Percentiles rank a stretch among this genome's conserved stretches.
These are phyloP conservation scores for Amblyopsis rosae DNA, from an alignment of 2,113 vertebrate species.

Conservation along the genomic window DNA sequence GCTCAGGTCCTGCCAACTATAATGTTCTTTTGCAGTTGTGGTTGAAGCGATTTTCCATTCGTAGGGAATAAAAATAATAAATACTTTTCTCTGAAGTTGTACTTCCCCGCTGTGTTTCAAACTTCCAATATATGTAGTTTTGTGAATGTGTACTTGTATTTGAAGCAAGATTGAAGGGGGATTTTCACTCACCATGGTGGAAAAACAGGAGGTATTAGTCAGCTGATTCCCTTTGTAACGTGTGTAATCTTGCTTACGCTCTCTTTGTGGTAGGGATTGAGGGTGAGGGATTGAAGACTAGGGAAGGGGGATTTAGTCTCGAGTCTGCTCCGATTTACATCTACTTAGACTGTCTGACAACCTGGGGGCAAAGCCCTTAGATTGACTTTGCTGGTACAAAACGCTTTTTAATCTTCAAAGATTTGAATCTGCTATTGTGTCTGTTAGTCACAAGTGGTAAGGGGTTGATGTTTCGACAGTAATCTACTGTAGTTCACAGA, in stretches of 20 bases:
- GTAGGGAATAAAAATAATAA: conserved; percentile 54
- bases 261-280: conserved; percentile 30
- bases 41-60: conserved; percentile 22
- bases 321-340: conserved; percentile 62
- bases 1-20: conserved; percentile 11
- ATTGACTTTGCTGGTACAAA: conserved; percentile 67
- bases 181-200: conserved; percentile 16
- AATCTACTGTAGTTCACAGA: conserved; percentile 40
- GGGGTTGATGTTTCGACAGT: conserved; percentile 55
- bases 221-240: conserved; percentile 39
- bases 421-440: conserved; percentile 74
- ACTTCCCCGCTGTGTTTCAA: conserved; percentile 6
- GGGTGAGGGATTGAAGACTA: conserved; percentile 35
- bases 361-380: conserved; percentile 68
- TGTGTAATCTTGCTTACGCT: conserved; percentile 20
- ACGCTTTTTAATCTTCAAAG: conserved; percentile 77
- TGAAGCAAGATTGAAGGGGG: conserved; percentile 15
- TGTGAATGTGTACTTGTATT: conserved; percentile 36
- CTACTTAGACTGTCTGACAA: conserved; percentile 72
- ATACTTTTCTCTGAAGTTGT: conserved; percentile 36
- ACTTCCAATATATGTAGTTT: conserved; percentile 5
- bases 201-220: conserved; percentile 48
- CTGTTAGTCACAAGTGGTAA: conserved; percentile 57
- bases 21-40: conserved; percentile 29
- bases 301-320: conserved; percentile 61